Evolutionary conservation across 2,888 invertebrate genomes (phyloP).

Genomic region (Didymodactylos carnosus): DNA sequence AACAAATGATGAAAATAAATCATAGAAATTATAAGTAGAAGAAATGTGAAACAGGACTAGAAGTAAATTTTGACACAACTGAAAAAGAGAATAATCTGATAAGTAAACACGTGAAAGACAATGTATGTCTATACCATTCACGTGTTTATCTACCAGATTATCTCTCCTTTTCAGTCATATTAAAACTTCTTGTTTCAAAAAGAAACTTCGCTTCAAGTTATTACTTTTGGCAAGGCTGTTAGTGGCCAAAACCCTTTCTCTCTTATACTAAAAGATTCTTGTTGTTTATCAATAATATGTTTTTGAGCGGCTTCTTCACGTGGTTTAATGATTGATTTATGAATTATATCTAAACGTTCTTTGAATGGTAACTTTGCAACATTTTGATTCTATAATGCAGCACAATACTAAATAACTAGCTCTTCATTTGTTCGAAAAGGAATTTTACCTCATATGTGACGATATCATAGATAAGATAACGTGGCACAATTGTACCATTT

Average conservation of each 20-base stretch:
- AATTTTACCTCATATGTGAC: conserved; percentile 50
- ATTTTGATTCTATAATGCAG: conserved; percentile 41
- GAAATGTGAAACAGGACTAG: not conserved
- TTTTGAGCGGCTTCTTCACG: conserved; percentile 54
- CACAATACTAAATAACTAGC: not conserved
- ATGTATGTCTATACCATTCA: not conserved
- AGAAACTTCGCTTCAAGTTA: conserved; percentile 3
- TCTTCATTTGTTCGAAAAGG: not conserved
- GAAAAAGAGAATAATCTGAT: too few relatives aligned
- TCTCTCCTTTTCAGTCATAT: too few relatives aligned
- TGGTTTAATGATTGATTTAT: conserved; percentile 39
- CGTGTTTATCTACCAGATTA: too few relatives aligned
- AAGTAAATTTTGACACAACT: too few relatives aligned
- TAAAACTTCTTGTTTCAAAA: not conserved
- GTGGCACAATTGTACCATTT: conserved; percentile 49
- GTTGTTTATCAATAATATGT: conserved; percentile 51
- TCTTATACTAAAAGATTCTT: conserved; percentile 73
- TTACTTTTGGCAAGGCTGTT: conserved; percentile 24
- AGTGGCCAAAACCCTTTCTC: conserved; percentile 77
- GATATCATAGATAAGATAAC: conserved; percentile 84
- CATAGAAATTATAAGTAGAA: not conserved
- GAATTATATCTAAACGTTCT: conserved; percentile 53
- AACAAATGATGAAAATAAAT: not conserved
- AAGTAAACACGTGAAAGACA: too few relatives aligned
- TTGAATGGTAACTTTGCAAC: conserved; percentile 59